Conservation (phyloP, 2,888 invertebrate genomes). For the Rambutsinella grinnellia region DNA sequence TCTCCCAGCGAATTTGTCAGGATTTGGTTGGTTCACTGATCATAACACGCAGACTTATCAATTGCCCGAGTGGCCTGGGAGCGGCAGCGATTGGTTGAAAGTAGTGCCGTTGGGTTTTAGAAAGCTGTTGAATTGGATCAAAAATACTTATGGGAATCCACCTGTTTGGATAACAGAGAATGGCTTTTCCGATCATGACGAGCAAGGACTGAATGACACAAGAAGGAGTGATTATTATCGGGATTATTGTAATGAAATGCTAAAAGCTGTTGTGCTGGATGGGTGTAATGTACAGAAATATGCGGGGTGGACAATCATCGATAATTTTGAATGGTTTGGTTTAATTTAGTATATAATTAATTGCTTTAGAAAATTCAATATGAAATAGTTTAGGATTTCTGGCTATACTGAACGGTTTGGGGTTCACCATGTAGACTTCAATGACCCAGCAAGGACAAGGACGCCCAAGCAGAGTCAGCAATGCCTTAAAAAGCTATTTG, state of each 20-base stretch:
- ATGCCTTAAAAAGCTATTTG: conserved; percentile 42
- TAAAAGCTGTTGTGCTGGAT: conserved; percentile 61
- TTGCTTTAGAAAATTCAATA: neutral
- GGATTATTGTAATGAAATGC: conserved; percentile 58
- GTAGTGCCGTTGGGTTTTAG: conserved; percentile 71
- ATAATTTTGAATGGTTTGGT: conserved; percentile 59
- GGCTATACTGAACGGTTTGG: too few relatives aligned
- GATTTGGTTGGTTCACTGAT: conserved; percentile 56
- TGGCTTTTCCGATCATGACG: conserved; percentile 57
- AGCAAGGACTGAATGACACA: conserved; percentile 44
- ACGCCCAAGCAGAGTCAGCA: conserved; percentile 44
- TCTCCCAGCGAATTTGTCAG: conserved; percentile 25
- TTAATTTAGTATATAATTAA: neutral
- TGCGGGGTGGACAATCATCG: conserved; percentile 58
- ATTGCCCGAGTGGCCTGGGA: conserved; percentile 51
- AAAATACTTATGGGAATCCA: conserved; percentile 74
- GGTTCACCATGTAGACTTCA: conserved; percentile 50
- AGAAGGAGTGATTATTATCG: conserved; percentile 56
- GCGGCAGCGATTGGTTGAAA: conserved; percentile 55
- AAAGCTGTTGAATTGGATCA: conserved; percentile 74
- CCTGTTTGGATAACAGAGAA: conserved; percentile 60
- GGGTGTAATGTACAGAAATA: conserved; percentile 59
- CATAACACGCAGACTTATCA: conserved; percentile 50
- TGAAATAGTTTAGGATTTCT: conserved; percentile 28
- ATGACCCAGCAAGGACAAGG: conserved; percentile 46